Evolutionary conservation across 2,888 invertebrate species (phyloP).

Genomic region (Parthenolecanium corni): DNA sequence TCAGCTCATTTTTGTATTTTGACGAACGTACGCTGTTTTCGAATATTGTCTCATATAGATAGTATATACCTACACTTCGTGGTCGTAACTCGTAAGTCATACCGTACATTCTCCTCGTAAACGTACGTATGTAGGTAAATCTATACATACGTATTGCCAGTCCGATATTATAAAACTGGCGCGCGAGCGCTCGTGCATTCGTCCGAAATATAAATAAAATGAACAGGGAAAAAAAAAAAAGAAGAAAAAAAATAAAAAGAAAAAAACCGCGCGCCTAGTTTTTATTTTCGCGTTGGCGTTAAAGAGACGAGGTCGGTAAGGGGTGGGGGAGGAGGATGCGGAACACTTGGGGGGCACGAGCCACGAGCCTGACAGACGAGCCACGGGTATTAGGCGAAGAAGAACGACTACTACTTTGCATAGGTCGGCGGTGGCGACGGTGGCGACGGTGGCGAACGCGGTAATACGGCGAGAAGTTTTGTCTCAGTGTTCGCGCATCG

Average conservation of each 20-base stretch:
- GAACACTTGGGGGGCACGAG: conserved; percentile 23
- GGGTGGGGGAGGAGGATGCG: conserved; percentile 6
- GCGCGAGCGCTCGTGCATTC: neutral
- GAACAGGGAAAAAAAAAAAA: too few species aligned
- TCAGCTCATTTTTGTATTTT: too few species aligned
- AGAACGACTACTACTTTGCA: too few species aligned
- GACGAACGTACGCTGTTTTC: too few species aligned
- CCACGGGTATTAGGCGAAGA: conserved; percentile 21
- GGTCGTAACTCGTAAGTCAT: too few species aligned
- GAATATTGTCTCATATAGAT: too few species aligned
- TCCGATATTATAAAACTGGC: neutral
- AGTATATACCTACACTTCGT: too few species aligned
- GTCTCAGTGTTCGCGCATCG: conserved; percentile 2
- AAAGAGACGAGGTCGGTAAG: neutral
- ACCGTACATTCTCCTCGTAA: too few species aligned
- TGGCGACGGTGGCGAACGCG: neutral
- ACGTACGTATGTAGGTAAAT: too few species aligned
- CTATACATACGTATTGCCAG: neutral
- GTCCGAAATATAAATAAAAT: too few species aligned
- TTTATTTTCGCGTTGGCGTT: conserved; percentile 28
- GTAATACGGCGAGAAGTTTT: conserved; percentile 15
- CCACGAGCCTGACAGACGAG: conserved; percentile 26
- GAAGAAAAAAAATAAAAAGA: neutral
- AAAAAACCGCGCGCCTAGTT: conserved; percentile 14
- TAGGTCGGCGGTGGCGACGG: too few species aligned